These are phyloP conservation scores for Nezara viridula DNA, from an alignment of 2,888 invertebrate species.

Conservation along the genomic window DNA sequence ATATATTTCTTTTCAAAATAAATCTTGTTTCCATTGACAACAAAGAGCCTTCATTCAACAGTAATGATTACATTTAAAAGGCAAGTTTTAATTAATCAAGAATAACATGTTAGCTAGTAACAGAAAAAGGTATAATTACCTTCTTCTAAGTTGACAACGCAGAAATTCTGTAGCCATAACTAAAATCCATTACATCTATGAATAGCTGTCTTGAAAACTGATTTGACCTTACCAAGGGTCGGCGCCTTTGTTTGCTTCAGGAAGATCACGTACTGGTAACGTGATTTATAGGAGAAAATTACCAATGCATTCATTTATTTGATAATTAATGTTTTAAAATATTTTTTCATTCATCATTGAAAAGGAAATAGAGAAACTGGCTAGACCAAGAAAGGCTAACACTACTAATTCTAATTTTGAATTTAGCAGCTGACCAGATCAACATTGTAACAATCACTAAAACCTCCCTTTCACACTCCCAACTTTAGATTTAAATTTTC, in stretches of 20 bases:
- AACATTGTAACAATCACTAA: neutral
- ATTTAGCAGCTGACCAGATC: neutral
- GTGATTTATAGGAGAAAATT: neutral
- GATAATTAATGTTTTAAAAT: neutral
- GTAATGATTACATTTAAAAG: slow-evolving; percentile 64
- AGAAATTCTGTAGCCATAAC: slow-evolving; percentile 63
- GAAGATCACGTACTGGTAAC: slow-evolving; percentile 45
- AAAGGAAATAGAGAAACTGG: neutral
- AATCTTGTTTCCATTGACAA: slow-evolving; percentile 63
- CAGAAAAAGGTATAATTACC: slow-evolving; percentile 52
- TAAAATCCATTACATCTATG: slow-evolving; percentile 50
- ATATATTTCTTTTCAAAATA: slow-evolving; percentile 39
- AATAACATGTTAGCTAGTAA: neutral
- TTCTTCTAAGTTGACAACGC: slow-evolving; percentile 60
- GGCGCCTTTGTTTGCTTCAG: slow-evolving; percentile 54
- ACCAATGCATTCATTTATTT: neutral
- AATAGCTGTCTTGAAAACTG: slow-evolving; percentile 49
- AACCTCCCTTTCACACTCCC: slow-evolving; percentile 1
- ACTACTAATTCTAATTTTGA: neutral
- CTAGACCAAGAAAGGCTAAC: neutral
- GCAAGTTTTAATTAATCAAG: neutral
- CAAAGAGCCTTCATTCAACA: slow-evolving; percentile 66
- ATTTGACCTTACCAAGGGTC: slow-evolving; percentile 57
- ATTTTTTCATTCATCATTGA: neutral
- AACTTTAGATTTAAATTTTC: slow-evolving; percentile 7